These are phyloP conservation scores for Gymnopithys bicolor DNA, from an alignment of 2,797 vertebrate genomes.

Conservation along the genomic window DNA sequence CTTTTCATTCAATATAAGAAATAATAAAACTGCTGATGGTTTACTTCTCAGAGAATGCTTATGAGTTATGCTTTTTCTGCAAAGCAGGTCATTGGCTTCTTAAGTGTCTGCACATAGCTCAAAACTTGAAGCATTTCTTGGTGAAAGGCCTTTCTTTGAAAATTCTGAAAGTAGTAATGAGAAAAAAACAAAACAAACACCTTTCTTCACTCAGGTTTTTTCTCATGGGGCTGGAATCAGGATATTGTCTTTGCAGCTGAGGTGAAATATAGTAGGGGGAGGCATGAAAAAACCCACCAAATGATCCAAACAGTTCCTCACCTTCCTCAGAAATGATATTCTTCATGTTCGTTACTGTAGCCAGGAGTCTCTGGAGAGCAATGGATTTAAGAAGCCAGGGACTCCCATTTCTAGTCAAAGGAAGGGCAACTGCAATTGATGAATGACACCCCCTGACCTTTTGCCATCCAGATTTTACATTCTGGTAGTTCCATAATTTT, in stretches of 20 bases:
- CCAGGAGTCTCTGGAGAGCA: neutral
- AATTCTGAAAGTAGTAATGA: neutral
- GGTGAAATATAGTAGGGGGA: neutral
- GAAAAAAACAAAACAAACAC: neutral
- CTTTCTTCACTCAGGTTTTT: neutral
- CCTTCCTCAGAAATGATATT: neutral
- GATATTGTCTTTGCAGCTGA: neutral
- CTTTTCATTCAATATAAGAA: neutral
- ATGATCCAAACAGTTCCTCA: neutral
- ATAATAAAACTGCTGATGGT: neutral
- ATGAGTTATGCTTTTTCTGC: neutral
- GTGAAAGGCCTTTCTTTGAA: neutral
- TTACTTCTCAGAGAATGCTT: neutral
- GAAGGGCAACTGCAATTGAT: neutral
- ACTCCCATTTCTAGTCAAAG: neutral
- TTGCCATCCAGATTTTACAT: accelerated
- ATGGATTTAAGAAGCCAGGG: neutral
- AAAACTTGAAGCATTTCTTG: neutral
- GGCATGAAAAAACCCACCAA: accelerated
- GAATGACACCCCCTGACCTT: neutral
- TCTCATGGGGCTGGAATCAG: neutral
- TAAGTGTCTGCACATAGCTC: neutral
- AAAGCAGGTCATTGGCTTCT: neutral
- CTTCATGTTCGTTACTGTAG: neutral
- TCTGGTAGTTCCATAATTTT: neutral